phyloP scores from a whole-genome alignment of 2,888 invertebrate species.

The Chromoteleia sp. region DNA sequence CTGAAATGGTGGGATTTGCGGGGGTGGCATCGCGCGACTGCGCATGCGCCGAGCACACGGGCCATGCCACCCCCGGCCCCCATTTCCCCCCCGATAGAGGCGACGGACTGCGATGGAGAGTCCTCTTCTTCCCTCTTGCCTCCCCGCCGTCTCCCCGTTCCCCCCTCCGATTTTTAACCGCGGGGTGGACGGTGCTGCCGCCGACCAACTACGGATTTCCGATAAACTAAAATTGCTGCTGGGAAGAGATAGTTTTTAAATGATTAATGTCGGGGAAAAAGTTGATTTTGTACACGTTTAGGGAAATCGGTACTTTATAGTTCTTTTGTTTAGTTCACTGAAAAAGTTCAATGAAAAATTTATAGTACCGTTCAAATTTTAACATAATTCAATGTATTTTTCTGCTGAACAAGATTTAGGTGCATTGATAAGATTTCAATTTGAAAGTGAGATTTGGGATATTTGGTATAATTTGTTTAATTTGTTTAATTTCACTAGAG shows the following conservation, averaged over 20 bases:
- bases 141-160: conserved; percentile 57
- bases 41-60: conserved; percentile 76
- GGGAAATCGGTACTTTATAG: too few species aligned
- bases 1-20: conserved; percentile 72
- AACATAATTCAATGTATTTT: too few species aligned
- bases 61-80: conserved; percentile 84
- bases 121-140: conserved; percentile 75
- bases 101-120: conserved; percentile 84
- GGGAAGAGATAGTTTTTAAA: conserved; percentile 1
- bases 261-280: neutral
- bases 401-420: too few species aligned
- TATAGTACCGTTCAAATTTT: too few species aligned
- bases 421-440: too few species aligned
- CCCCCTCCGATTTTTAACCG: conserved; percentile 55
- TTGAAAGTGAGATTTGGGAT: too few species aligned
- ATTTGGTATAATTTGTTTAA: too few species aligned
- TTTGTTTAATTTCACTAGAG: too few species aligned
- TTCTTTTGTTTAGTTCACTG: too few species aligned
- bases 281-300: too few species aligned
- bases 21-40: conserved; percentile 71
- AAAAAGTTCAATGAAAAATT: too few species aligned
- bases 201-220: conserved; percentile 37
- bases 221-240: conserved; percentile 22
- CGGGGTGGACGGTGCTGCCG: conserved; percentile 73
- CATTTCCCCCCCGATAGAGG: conserved; percentile 83